Percentiles rank a stretch among this genome's conserved stretches.
phyloP scores from a whole-genome alignment of 1,140 invertebrate species.

The Diabrotica virgifera region DNA sequence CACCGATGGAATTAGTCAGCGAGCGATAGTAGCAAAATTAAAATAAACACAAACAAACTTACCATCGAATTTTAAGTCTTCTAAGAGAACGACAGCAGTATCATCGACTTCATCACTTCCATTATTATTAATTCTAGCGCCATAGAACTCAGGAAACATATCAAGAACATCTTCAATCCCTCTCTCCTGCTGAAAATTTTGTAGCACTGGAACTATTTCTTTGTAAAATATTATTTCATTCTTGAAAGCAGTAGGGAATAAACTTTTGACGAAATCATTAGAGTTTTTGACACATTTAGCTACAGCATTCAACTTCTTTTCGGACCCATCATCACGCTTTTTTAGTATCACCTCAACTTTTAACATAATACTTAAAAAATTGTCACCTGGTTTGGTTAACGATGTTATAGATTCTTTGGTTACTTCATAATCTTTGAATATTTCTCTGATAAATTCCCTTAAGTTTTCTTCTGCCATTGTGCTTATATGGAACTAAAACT shows the following conservation, averaged over 20 bases:
- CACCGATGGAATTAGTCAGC: too few species aligned
- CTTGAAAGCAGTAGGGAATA: constrained; percentile 45
- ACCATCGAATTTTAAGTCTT: constrained; percentile 46
- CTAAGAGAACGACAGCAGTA: constrained; percentile 44
- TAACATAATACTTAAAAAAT: constrained; percentile 57
- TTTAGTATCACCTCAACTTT: constrained; percentile 43
- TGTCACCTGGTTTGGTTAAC: constrained; percentile 56
- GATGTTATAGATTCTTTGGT: too few species aligned
- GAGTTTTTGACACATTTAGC: constrained; percentile 38
- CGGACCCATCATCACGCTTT: constrained; percentile 1
- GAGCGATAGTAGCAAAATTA: too few species aligned
- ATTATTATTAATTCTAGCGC: constrained; percentile 30
- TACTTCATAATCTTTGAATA: too few species aligned
- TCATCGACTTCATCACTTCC: constrained; percentile 29
- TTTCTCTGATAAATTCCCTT: too few species aligned
- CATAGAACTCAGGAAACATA: constrained; percentile 32
- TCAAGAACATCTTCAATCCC: neutral
- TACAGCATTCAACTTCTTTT: neutral
- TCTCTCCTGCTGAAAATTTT: constrained; percentile 18
- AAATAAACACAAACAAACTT: constrained; percentile 21
- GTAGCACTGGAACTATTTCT: constrained; percentile 26
- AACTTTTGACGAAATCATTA: constrained; percentile 39
- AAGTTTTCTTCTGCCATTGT: too few species aligned
- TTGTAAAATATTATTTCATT: constrained; percentile 40
- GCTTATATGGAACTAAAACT: too few species aligned